phyloP scores from a whole-genome alignment of 2,888 invertebrate species.

The Drosophila putrida region DNA sequence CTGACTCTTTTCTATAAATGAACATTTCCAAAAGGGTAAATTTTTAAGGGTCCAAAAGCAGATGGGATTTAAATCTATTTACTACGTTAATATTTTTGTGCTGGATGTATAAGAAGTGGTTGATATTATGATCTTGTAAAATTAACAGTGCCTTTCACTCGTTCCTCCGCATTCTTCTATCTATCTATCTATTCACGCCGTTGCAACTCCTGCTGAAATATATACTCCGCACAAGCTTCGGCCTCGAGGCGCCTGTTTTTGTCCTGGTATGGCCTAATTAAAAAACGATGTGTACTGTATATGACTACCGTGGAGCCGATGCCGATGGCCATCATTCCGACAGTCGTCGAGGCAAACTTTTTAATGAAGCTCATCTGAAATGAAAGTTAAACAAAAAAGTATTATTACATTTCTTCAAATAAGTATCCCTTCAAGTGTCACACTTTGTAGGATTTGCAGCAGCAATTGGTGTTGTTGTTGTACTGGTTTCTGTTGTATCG shows the following conservation, averaged over 20 bases:
- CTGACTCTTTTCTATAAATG: constrained; percentile 9
- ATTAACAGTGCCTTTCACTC: constrained; percentile 1
- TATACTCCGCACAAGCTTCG: constrained; percentile 82
- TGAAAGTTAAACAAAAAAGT: neutral
- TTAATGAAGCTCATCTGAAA: constrained; percentile 84
- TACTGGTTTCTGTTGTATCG: constrained; percentile 17
- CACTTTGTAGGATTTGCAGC: constrained; percentile 55
- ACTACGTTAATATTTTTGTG: constrained; percentile 35
- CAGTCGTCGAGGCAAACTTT: constrained; percentile 67
- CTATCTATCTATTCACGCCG: constrained; percentile 16
- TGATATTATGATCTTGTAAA: constrained; percentile 26
- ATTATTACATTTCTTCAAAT: neutral
- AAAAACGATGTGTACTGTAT: constrained; percentile 68
- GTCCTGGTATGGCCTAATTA: constrained; percentile 76
- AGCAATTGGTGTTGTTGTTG: constrained; percentile 19
- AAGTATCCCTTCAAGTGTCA: neutral
- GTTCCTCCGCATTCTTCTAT: neutral
- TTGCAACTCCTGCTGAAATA: constrained; percentile 80
- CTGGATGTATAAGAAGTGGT: constrained; percentile 17
- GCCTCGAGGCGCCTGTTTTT: constrained; percentile 75
- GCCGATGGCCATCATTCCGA: constrained; percentile 81
- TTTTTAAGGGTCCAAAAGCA: constrained; percentile 16
- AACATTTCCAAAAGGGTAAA: constrained; percentile 5
- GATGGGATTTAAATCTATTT: constrained; percentile 22
- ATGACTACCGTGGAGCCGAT: constrained; percentile 72